These are phyloP conservation scores for Pseudachorutes palmiensis DNA, from an alignment of 1,140 invertebrate genomes.

Conservation along the genomic window DNA sequence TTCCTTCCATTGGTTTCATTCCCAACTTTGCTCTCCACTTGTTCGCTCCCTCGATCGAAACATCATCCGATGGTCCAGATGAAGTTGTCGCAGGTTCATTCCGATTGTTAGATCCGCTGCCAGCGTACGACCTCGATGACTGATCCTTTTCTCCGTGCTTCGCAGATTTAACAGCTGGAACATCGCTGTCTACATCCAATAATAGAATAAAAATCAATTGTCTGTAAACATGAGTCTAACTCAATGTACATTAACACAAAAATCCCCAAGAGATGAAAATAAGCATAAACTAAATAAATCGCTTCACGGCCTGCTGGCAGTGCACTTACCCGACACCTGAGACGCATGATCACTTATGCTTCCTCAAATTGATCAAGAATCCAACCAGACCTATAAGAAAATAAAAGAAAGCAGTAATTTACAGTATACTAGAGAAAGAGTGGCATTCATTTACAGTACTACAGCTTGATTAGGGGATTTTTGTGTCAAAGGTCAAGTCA, in stretches of 20 bases:
- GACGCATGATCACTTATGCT: background rate
- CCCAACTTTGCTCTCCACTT: background rate
- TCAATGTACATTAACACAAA: too few species aligned
- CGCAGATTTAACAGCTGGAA: constrained; percentile 18
- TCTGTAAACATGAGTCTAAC: too few species aligned
- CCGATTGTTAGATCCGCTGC: background rate
- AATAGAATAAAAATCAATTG: too few species aligned
- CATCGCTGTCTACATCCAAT: constrained; percentile 32
- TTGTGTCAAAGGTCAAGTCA: background rate
- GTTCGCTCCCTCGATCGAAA: background rate
- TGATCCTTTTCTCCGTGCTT: constrained; percentile 17
- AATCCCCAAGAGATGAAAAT: too few species aligned
- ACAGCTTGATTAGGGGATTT: too few species aligned
- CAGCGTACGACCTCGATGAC: background rate
- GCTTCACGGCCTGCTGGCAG: constrained; percentile 13
- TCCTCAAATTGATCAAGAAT: too few species aligned
- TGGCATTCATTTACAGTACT: too few species aligned
- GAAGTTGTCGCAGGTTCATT: background rate
- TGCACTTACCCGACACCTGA: background rate
- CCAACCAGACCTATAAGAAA: constrained; percentile 4
- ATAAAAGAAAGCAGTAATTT: constrained; percentile 2
- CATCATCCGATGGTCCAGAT: background rate
- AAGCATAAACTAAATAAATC: too few species aligned
- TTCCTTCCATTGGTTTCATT: background rate
- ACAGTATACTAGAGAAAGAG: too few species aligned